Percentiles rank a stretch among this genome's conserved stretches.
These are phyloP conservation scores for Paramormyrops kingsleyae DNA, from an alignment of 2,113 vertebrate species.

Conservation along the genomic window DNA sequence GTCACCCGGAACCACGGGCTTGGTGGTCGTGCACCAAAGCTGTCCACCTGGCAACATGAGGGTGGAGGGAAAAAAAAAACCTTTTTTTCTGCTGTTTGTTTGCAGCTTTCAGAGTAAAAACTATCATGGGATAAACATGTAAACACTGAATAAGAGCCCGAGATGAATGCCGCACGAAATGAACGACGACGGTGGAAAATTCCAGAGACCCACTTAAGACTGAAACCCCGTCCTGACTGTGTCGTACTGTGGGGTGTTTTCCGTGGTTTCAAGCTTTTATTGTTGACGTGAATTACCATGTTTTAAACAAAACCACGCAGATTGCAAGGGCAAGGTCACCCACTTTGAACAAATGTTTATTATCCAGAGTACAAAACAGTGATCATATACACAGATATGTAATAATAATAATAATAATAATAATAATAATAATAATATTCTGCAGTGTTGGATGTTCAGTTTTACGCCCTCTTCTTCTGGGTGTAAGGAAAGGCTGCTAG, in stretches of 20 bases:
- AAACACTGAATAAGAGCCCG: not conserved
- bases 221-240: not conserved
- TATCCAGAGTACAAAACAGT: not conserved
- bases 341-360: not conserved
- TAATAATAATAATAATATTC: not conserved
- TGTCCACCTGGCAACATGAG: constrained; percentile 63
- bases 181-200: not conserved
- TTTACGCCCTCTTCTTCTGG: not conserved
- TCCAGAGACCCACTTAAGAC: not conserved
- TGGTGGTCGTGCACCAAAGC: constrained; percentile 80
- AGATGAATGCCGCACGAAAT: not conserved
- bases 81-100: not conserved
- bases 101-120: not conserved
- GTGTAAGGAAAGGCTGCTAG: not conserved
- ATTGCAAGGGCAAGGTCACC: not conserved
- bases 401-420: not conserved
- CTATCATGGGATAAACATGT: not conserved
- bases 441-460: not conserved
- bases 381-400: not conserved
- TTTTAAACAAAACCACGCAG: not conserved
- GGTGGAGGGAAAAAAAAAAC: not conserved
- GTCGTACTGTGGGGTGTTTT: not conserved
- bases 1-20: constrained; percentile 71
- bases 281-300: not conserved
- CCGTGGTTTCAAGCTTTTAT: not conserved